These are phyloP conservation scores for Scalopus aquaticus DNA, from an alignment of 2,113 vertebrate species.

Conservation along the genomic window DNA sequence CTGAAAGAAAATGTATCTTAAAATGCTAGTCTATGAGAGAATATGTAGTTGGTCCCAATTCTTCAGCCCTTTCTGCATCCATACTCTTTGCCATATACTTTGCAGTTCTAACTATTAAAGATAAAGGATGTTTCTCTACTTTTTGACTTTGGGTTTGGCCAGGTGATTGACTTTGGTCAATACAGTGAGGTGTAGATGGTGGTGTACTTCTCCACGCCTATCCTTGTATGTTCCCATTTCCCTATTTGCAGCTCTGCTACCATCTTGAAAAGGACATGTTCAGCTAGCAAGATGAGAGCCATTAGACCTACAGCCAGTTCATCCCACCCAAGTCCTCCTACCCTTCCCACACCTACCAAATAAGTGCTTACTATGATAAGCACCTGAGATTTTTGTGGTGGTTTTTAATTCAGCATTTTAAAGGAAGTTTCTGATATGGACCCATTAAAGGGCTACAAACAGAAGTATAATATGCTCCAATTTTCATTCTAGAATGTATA, in stretches of 20 bases:
- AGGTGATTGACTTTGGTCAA: neutral
- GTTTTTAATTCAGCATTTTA: neutral
- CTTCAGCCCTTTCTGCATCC: neutral
- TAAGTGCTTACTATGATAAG: neutral
- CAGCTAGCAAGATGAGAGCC: neutral
- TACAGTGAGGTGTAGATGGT: neutral
- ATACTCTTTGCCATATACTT: neutral
- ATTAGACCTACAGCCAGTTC: neutral
- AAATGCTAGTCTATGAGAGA: neutral
- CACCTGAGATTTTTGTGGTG: neutral
- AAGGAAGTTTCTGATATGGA: neutral
- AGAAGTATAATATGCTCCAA: neutral
- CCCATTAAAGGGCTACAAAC: neutral
- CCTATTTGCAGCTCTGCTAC: neutral
- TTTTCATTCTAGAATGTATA: slow-evolving; percentile 6
- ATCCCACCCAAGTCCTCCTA: neutral
- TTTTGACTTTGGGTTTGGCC: neutral
- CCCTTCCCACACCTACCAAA: too few relatives aligned
- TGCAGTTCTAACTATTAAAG: neutral
- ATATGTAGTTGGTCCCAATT: neutral
- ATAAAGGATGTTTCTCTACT: neutral
- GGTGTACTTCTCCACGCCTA: neutral
- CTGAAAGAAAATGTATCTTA: neutral
- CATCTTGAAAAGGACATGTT: neutral
- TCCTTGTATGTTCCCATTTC: neutral